phyloP scores from a whole-genome alignment of 2,113 vertebrate species.

The Himantopus leucocephalus region DNA sequence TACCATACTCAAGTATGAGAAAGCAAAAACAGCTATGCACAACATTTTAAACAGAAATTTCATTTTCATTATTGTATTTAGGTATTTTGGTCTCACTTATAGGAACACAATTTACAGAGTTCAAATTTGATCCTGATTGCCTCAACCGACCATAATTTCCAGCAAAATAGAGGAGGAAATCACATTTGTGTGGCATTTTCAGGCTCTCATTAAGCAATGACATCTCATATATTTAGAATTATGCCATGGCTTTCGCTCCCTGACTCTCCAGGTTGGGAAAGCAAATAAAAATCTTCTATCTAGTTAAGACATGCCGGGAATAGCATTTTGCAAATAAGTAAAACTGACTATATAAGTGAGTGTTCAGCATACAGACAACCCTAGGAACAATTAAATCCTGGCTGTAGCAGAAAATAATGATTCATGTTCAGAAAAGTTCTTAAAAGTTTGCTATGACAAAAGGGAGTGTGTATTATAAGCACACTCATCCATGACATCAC shows the following conservation, averaged over 20 bases:
- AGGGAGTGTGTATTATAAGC: not conserved
- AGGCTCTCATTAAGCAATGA: constrained; percentile 70
- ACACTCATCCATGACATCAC: not conserved
- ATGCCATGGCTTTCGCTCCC: constrained; percentile 45
- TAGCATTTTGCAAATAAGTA: constrained; percentile 32
- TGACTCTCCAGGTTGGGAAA: constrained; percentile 36
- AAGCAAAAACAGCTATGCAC: not conserved
- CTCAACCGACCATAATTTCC: constrained; percentile 26
- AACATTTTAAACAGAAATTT: not conserved
- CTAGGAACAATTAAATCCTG: not conserved
- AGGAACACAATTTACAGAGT: not conserved
- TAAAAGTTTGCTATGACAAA: not conserved
- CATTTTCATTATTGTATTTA: not conserved
- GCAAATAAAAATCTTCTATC: constrained; percentile 36
- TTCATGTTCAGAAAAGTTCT: not conserved
- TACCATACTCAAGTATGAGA: not conserved
- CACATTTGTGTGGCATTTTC: constrained; percentile 59
- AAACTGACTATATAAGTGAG: not conserved
- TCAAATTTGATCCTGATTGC: constrained; percentile 59
- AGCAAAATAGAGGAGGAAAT: constrained; percentile 51
- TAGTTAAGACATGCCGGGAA: constrained; percentile 42
- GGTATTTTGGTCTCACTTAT: not conserved
- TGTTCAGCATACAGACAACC: not conserved
- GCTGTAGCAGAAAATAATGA: not conserved
- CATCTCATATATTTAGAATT: constrained; percentile 69